Conservation (phyloP, 2,113 vertebrate genomes). For the Oreochromis aureus region DNA sequence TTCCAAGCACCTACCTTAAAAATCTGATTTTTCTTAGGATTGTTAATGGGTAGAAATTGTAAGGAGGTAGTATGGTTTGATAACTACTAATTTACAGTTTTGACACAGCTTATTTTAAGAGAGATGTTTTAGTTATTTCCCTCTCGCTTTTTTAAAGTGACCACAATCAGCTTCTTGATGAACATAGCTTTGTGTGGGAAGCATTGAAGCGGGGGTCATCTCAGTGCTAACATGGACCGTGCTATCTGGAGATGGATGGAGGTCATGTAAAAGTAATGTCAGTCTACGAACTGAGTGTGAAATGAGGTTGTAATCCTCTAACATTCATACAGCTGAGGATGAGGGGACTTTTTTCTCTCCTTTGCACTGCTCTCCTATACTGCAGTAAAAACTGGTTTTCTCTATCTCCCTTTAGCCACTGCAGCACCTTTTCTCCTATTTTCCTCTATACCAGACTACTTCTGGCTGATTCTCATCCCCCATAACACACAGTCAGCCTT, state of each 20-base stretch:
- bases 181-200: background rate
- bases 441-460: background rate
- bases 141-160: background rate
- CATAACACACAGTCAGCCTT: conserved; percentile 26
- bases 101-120: background rate
- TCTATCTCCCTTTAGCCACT: background rate
- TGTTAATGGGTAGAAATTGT: background rate
- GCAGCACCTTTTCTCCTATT: background rate
- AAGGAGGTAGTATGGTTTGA: background rate
- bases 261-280: conserved; percentile 26
- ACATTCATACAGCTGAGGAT: conserved; percentile 24
- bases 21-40: background rate
- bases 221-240: background rate
- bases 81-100: background rate
- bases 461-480: conserved; percentile 15
- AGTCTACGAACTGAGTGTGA: background rate
- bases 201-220: background rate
- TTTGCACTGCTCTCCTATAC: conserved; percentile 10
- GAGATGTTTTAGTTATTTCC: background rate
- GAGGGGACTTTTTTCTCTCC: conserved; percentile 11
- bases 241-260: background rate
- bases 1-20: background rate
- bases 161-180: background rate
- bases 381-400: conserved; percentile 3
- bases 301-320: conserved; percentile 50